These are phyloP conservation scores for Solea senegalensis DNA, from an alignment of 2,113 vertebrate species.

Conservation along the genomic window DNA sequence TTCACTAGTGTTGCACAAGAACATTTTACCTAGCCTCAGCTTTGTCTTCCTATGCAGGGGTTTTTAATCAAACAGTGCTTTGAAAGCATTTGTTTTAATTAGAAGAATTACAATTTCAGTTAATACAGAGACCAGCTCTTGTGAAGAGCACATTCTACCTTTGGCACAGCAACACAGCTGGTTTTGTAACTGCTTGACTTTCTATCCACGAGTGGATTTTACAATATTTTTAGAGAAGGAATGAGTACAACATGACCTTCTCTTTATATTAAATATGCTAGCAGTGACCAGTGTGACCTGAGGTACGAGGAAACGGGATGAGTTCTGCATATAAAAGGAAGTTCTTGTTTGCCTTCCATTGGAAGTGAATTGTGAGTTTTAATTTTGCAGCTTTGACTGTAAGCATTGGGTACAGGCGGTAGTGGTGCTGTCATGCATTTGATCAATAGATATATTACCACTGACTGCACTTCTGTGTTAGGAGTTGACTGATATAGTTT, in stretches of 20 bases:
- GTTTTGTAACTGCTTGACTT: conserved; percentile 4
- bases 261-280: conserved; percentile 19
- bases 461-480: background rate
- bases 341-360: conserved; percentile 15
- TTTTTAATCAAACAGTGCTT: conserved; percentile 34
- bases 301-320: conserved; percentile 29
- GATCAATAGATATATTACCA: conserved; percentile 18
- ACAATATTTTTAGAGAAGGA: conserved; percentile 16
- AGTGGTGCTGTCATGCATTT: conserved; percentile 25
- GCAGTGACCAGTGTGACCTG: conserved; percentile 20
- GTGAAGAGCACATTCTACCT: conserved; percentile 43
- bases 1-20: conserved; percentile 52
- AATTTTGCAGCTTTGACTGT: conserved; percentile 26
- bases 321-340: conserved; percentile 31
- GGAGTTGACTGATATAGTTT: background rate
- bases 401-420: conserved; percentile 11
- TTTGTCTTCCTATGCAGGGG: conserved; percentile 36
- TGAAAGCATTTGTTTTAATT: conserved; percentile 39
- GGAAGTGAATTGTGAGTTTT: conserved; percentile 24
- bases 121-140: conserved; percentile 8
- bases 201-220: conserved; percentile 23
- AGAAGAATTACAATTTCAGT: conserved; percentile 10
- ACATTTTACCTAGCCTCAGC: conserved; percentile 26
- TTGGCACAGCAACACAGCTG: conserved; percentile 18
- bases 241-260: conserved; percentile 12